Evolutionary conservation across 2,797 vertebrate genomes (phyloP).

Genomic region (Diceros bicornis): DNA sequence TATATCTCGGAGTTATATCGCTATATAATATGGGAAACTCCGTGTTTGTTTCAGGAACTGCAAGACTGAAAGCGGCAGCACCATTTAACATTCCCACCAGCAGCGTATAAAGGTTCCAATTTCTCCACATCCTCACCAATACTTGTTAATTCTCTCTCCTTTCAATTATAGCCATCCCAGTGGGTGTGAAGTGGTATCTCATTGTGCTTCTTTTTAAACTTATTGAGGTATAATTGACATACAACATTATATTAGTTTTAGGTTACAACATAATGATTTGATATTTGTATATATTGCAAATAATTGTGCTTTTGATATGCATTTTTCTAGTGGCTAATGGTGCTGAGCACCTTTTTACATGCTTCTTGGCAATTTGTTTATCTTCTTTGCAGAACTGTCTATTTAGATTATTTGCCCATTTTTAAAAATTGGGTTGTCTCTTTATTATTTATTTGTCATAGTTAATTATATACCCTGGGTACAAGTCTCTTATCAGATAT

Average conservation of each 20-base stretch:
- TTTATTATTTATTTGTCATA: conserved; percentile 15
- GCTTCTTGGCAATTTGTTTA: background rate
- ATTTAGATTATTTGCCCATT: background rate
- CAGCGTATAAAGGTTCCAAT: fast-evolving
- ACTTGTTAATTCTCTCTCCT: background rate
- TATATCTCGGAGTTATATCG: background rate
- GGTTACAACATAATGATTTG: too few relatives aligned
- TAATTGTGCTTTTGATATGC: background rate
- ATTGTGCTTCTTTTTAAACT: background rate
- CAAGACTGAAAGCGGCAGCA: background rate
- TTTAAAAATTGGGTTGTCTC: background rate
- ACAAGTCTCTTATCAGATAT: background rate
- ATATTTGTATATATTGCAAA: too few relatives aligned
- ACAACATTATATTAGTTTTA: too few relatives aligned
- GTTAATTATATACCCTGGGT: background rate
- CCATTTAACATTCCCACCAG: background rate
- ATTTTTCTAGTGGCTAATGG: background rate
- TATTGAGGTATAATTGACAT: too few relatives aligned
- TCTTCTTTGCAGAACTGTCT: background rate
- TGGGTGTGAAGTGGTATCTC: background rate
- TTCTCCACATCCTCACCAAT: background rate
- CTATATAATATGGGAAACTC: background rate
- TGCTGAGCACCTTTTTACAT: background rate
- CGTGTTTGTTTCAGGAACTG: background rate
- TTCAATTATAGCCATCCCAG: background rate